Evolutionary conservation across 2,113 vertebrate species (phyloP).

Genomic region (Actenoides hombroni): DNA sequence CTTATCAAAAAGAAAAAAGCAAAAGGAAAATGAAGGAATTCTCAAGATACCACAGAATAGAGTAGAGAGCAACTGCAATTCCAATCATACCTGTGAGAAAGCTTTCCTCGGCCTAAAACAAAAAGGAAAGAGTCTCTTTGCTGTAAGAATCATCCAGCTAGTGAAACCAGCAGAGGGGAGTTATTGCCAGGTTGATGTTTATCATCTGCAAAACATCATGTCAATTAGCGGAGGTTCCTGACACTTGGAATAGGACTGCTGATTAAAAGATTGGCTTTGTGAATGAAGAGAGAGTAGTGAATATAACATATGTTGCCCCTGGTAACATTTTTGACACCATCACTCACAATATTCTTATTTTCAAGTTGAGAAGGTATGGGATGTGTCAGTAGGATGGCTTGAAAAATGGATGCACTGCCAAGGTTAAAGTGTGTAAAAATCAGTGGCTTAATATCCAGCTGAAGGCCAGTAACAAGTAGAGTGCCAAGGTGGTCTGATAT

Average conservation of each 20-base stretch:
- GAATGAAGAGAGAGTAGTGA: background rate
- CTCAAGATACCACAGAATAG: background rate
- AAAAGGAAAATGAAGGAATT: background rate
- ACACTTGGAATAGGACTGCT: background rate
- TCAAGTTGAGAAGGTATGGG: background rate
- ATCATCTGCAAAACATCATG: background rate
- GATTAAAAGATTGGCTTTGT: background rate
- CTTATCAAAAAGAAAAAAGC: background rate
- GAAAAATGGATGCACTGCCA: background rate
- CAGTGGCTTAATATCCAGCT: background rate
- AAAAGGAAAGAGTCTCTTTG: background rate
- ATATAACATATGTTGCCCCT: background rate
- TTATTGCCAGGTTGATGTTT: background rate
- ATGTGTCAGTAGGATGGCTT: background rate
- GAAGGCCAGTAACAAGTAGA: background rate
- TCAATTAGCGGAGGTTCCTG: background rate
- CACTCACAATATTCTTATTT: background rate
- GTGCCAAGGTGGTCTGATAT: background rate
- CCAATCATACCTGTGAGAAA: background rate
- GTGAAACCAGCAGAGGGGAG: background rate
- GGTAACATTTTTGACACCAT: background rate
- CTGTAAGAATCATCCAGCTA: background rate
- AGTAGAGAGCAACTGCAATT: background rate
- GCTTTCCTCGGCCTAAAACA: background rate
- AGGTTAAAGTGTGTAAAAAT: background rate